Evolutionary conservation across 2,797 vertebrate genomes (phyloP).

Genomic region (Apodemus agrarius): DNA sequence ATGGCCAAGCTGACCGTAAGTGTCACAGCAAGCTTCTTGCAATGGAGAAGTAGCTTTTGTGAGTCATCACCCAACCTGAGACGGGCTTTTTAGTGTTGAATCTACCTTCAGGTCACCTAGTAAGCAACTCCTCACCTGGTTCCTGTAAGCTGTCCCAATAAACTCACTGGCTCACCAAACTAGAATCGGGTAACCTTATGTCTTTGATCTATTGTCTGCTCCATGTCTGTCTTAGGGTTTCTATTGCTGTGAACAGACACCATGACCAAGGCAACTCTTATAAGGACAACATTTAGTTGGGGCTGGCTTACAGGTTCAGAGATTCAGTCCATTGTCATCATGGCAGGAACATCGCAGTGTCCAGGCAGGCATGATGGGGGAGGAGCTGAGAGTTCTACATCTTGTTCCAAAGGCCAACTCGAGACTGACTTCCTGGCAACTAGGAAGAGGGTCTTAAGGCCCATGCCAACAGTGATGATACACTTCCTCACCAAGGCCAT

Average conservation of each 20-base stretch:
- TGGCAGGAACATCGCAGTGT: background rate
- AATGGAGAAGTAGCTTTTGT: background rate
- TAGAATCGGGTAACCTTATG: background rate
- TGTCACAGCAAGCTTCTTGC: background rate
- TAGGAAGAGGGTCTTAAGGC: background rate
- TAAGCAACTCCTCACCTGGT: background rate
- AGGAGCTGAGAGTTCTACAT: background rate
- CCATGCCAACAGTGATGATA: background rate
- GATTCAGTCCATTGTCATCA: background rate
- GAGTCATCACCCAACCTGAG: too few relatives aligned
- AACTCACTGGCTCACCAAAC: background rate
- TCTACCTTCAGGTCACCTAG: background rate
- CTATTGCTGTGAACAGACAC: background rate
- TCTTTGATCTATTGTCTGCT: background rate
- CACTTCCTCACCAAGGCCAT: background rate
- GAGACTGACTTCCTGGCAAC: background rate
- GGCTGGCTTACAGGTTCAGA: background rate
- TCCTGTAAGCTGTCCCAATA: background rate
- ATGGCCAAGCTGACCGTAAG: background rate
- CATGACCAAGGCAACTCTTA: background rate
- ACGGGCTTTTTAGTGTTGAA: background rate
- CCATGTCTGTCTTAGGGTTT: background rate
- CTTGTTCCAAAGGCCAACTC: background rate
- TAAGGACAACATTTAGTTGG: background rate
- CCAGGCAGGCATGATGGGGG: background rate